phyloP scores from a whole-genome alignment of 37 sponge, comb jelly and placozoan species.

The Spongilla lacustris region DNA sequence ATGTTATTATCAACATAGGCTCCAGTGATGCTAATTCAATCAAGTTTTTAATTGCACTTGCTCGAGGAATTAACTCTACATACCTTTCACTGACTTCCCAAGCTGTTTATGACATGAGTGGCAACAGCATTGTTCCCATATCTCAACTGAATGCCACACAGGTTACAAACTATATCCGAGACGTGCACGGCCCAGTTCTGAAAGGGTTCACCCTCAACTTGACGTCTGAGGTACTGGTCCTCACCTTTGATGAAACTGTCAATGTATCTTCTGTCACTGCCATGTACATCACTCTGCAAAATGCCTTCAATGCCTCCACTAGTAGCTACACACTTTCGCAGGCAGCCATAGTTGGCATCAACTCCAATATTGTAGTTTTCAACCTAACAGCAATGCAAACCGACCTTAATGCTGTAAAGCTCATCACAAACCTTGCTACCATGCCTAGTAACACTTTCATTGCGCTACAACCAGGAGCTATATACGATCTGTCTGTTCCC shows the following conservation, averaged over 20 bases:
- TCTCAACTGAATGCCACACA: slow-evolving; percentile 42
- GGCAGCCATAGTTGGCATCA: slow-evolving; percentile 60
- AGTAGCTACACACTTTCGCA: slow-evolving; percentile 3
- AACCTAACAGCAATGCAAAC: slow-evolving; percentile 74
- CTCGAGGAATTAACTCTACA: slow-evolving; percentile 39
- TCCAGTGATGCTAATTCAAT: slow-evolving; percentile 79
- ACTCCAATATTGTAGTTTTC: slow-evolving; percentile 69
- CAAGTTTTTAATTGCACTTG: slow-evolving; percentile 72
- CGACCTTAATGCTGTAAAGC: slow-evolving; percentile 79
- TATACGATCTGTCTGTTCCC: slow-evolving; percentile 58
- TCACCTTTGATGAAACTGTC: slow-evolving; percentile 92
- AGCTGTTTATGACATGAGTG: slow-evolving; percentile 74
- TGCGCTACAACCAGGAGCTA: slow-evolving; percentile 41
- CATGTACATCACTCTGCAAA: slow-evolving; percentile 42
- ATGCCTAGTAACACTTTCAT: slow-evolving; percentile 60
- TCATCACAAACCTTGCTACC: slow-evolving; percentile 65
- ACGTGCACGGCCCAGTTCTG: slow-evolving; percentile 66
- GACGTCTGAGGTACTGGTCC: slow-evolving; percentile 58
- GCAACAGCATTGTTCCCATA: slow-evolving; percentile 57
- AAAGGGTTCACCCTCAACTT: slow-evolving; percentile 75
- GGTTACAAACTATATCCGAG: slow-evolving; percentile 46
- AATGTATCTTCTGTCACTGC: slow-evolving; percentile 54
- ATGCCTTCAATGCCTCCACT: neutral
- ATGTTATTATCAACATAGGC: slow-evolving; percentile 64
- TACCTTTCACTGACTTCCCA: slow-evolving; percentile 46